Evolutionary conservation across 2,888 invertebrate species (phyloP).

Genomic region (Helicoverpa assulta): DNA sequence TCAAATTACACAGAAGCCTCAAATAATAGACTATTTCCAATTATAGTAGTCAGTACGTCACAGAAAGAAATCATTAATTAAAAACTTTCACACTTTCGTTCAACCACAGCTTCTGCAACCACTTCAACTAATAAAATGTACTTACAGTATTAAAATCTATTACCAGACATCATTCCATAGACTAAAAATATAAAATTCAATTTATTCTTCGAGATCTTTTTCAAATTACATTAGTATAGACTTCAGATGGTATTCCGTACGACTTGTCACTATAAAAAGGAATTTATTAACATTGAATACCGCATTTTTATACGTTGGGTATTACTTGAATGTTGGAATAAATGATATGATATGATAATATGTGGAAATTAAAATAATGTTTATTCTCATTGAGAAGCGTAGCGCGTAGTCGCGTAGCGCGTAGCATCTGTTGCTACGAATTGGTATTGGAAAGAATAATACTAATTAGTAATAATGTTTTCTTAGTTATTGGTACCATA

Average conservation of each 20-base stretch:
- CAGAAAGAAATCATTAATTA: no score
- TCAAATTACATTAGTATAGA: slow-evolving; percentile 13
- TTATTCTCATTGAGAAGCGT: slow-evolving; percentile 16
- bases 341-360: slow-evolving; percentile 15
- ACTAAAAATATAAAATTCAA: not conserved
- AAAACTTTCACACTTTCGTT: not conserved
- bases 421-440: slow-evolving; percentile 24
- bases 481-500: no score
- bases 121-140: not conserved
- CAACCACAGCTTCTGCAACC: not conserved
- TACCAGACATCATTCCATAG: no score
- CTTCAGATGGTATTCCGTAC: slow-evolving; percentile 2
- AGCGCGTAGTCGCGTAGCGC: slow-evolving; percentile 36
- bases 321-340: slow-evolving; percentile 26
- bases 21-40: no score
- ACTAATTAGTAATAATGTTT: no score
- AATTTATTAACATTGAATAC: slow-evolving; percentile 39
- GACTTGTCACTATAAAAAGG: slow-evolving; percentile 43
- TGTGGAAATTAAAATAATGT: not conserved
- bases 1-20: no score
- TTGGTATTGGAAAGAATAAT: not conserved
- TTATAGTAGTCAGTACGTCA: no score
- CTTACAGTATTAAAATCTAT: not conserved
- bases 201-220: not conserved
- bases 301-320: slow-evolving; percentile 22